Percentiles rank a stretch among this genome's conserved stretches.
Conservation (phyloP, 2,113 vertebrate genomes). For the Cyanocitta stelleri region DNA sequence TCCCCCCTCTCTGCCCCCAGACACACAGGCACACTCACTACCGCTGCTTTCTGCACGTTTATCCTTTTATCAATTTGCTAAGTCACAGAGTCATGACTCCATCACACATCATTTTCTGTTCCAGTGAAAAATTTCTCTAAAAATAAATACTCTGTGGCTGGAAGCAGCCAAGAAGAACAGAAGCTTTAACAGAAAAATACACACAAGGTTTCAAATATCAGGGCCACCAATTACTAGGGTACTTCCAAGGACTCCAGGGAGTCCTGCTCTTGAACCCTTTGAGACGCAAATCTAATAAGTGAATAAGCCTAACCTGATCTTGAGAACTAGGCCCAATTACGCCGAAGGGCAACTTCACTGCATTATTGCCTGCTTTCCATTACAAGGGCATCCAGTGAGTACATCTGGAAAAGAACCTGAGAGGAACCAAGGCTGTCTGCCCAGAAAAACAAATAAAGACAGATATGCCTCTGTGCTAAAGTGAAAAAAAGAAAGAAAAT, state of each 20-base stretch:
- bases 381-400: conserved; percentile 77
- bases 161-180: conserved; percentile 74
- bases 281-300: conserved; percentile 81
- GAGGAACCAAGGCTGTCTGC: conserved; percentile 78
- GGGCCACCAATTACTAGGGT: conserved; percentile 78
- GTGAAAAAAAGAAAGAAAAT: conserved; percentile 73
- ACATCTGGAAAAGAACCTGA: conserved; percentile 78
- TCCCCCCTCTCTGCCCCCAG: neutral
- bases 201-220: conserved; percentile 79
- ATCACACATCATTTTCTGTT: conserved; percentile 77
- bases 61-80: conserved; percentile 75
- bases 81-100: conserved; percentile 76
- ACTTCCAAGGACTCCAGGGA: conserved; percentile 75
- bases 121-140: conserved; percentile 75
- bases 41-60: conserved; percentile 25
- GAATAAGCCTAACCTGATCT: conserved; percentile 81
- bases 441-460: conserved; percentile 83
- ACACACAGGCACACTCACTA: conserved; percentile 7
- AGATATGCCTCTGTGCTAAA: conserved; percentile 74
- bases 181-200: conserved; percentile 73
- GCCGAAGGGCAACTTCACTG: conserved; percentile 75
- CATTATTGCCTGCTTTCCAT: conserved; percentile 82
- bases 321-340: conserved; percentile 76
- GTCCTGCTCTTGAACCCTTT: conserved; percentile 74
- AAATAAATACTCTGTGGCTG: conserved; percentile 73